Percentiles rank a stretch among this genome's conserved stretches.
Conservation (phyloP, 2,888 invertebrate genomes). For the Dyspetes luteomarginatus region DNA sequence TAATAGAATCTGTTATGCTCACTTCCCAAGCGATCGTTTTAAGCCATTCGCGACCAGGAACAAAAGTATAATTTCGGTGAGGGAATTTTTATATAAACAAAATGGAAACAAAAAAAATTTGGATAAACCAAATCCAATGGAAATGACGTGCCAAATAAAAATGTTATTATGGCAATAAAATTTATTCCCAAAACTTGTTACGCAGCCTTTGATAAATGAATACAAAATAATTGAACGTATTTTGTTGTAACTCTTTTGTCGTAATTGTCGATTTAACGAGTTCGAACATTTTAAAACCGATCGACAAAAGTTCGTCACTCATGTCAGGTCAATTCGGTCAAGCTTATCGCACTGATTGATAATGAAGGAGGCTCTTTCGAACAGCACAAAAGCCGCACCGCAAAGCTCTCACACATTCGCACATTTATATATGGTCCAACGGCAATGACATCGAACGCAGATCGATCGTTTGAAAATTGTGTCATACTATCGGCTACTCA, state of each 20-base stretch:
- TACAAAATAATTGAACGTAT: background rate
- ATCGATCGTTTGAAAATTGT: constrained; percentile 39
- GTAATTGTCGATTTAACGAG: too few relatives aligned
- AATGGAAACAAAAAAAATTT: too few relatives aligned
- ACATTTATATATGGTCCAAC: background rate
- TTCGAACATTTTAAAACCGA: too few relatives aligned
- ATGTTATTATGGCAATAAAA: background rate
- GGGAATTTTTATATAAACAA: background rate
- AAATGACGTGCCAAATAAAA: too few relatives aligned
- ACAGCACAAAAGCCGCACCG: constrained; percentile 62
- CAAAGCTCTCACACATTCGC: constrained; percentile 45
- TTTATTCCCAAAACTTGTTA: background rate
- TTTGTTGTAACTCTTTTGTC: too few relatives aligned
- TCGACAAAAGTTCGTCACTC: too few relatives aligned
- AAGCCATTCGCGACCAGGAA: constrained; percentile 42
- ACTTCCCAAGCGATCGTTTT: constrained; percentile 49
- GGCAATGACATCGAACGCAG: constrained; percentile 32
- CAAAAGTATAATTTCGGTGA: constrained; percentile 19
- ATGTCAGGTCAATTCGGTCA: too few relatives aligned
- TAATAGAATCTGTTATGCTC: too few relatives aligned
- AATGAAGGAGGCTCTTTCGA: background rate
- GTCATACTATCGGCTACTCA: constrained; percentile 41
- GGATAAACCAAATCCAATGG: too few relatives aligned
- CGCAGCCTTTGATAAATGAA: constrained; percentile 49
- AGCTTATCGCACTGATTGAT: background rate